Evolutionary conservation across 2,888 invertebrate genomes (phyloP), one percentile per base, ranked within the genome.

Genomic region (Amphiduros pacificus): DNA sequence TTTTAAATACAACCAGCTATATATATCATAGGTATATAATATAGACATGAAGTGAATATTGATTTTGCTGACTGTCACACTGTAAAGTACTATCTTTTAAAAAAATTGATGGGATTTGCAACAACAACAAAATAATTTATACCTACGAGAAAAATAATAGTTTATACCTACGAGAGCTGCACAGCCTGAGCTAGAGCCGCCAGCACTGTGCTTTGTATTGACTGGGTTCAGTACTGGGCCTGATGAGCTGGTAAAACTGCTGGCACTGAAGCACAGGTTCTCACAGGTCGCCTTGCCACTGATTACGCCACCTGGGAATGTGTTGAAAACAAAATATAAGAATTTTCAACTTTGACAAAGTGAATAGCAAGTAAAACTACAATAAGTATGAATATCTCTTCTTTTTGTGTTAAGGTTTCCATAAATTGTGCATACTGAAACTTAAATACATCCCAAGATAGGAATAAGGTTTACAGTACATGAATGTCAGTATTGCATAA

Each of bases 151-250:
- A 24, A 55, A n/a, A 9, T 52, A n/a, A n/a, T 2, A 41, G 14
- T 11, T 20, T 5, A 11, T 40, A 56, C 70, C 61, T 57, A 77
- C 77, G 63, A 74, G 68, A 4, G 65, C 75, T 0, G 72, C 78
- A 60, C 72, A 72, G 1, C 78, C 79, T 2, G 65, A 62, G 52
- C 78, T 79, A 5, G 79, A 79, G 0, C 79, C 79, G 2, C 78
- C 79, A 0, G 74, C 56, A 2, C 66, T 60, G 24, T 70, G 60
- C 4, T 65, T 68, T 2, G 60, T 52, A 60, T 75, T 71, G 20
- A 60, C 51, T 0, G 79, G 78, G 62, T 79, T 78, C 24, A 65
- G 59, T 2, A 76, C 72, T 0, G 74, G 74, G 0, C 76, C 77
- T 1, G 69, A 68, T 11, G 69, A 66, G 36, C 66, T 64, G 4